Percentiles rank a stretch among this genome's conserved stretches.
phyloP scores from a whole-genome alignment of 2,888 invertebrate genomes.

The Aphidius colemani region DNA sequence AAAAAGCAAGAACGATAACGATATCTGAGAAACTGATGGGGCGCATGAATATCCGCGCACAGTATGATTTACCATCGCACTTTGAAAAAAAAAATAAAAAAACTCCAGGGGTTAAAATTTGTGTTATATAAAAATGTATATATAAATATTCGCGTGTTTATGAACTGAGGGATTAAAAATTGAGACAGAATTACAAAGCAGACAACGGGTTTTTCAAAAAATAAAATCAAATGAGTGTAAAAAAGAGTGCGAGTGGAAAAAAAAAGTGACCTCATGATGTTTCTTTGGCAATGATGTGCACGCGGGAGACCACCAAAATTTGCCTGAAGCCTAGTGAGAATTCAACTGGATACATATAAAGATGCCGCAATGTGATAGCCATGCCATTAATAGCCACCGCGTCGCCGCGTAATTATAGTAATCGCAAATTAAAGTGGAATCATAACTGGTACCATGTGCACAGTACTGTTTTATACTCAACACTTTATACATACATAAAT shows the following conservation, averaged over 20 bases:
- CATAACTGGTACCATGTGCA: slow-evolving; percentile 40
- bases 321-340: slow-evolving; percentile 28
- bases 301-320: slow-evolving; percentile 32
- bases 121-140: too few species aligned
- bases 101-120: too few species aligned
- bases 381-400: slow-evolving; percentile 50
- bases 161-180: too few species aligned
- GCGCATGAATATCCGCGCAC: background rate
- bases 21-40: slow-evolving; percentile 8
- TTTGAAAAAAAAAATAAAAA: background rate
- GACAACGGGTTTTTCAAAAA: too few species aligned
- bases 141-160: too few species aligned
- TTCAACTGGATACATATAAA: slow-evolving; percentile 43
- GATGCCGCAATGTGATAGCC: slow-evolving; percentile 51
- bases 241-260: too few species aligned
- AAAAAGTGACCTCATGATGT: background rate
- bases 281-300: background rate
- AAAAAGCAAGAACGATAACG: slow-evolving; percentile 17
- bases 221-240: too few species aligned
- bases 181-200: too few species aligned
- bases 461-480: too few species aligned
- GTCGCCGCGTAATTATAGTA: slow-evolving; percentile 52
- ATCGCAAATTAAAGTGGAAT: slow-evolving; percentile 45
- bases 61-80: slow-evolving; percentile 20
- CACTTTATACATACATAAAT: slow-evolving; percentile 4